Conservation (phyloP, 1,140 invertebrate species). For the Tigriopus japonicus region DNA sequence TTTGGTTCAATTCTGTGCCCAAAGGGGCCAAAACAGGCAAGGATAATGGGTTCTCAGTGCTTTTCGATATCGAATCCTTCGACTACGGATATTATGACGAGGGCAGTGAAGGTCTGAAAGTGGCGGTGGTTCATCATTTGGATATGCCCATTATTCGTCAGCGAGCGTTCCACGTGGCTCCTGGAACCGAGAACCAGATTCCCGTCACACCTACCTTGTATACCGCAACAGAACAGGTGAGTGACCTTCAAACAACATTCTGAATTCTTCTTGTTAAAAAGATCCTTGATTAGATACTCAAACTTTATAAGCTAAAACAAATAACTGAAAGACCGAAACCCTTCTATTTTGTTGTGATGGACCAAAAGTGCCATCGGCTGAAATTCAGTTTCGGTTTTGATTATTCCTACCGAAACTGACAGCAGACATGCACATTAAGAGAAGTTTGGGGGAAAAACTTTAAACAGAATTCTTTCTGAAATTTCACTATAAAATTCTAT, state of each 20-base stretch:
- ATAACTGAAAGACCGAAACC: no score
- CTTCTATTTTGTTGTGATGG: no score
- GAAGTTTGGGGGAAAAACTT: no score
- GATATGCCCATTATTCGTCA: conserved; percentile 15
- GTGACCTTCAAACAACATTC: neutral
- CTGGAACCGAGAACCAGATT: conserved; percentile 14
- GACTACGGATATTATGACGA: conserved; percentile 15
- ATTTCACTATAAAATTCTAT: no score
- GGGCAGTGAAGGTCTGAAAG: conserved; percentile 12
- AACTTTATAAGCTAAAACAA: no score
- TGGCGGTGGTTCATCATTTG: conserved; percentile 11
- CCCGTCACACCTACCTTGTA: conserved; percentile 12
- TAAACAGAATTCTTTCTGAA: no score
- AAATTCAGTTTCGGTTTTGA: no score
- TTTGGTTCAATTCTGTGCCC: conserved; percentile 12
- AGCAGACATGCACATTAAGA: no score
- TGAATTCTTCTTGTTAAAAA: neutral
- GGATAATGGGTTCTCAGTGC: conserved; percentile 14
- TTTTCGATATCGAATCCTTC: conserved; percentile 14
- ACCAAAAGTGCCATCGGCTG: no score
- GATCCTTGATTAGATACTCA: no score
- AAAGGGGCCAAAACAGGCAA: conserved; percentile 14
- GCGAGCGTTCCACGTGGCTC: conserved; percentile 13
- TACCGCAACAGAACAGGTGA: conserved; percentile 9
- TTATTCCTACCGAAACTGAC: no score